Evolutionary conservation across 2,888 invertebrate genomes (phyloP).

Genomic region (Melinopterus prodromus): DNA sequence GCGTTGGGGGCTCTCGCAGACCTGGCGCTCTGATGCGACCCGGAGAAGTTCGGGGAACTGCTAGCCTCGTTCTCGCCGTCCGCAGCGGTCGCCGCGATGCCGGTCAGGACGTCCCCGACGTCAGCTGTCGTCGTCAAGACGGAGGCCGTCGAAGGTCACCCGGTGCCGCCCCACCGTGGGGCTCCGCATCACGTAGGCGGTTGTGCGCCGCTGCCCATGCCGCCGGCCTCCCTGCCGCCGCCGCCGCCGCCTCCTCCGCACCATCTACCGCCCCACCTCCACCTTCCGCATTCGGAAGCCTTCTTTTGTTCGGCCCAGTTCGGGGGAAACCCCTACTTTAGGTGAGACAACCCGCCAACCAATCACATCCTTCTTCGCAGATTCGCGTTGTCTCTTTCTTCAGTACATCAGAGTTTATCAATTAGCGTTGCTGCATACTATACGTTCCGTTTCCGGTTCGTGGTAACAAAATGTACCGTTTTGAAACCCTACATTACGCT

Average conservation of each 20-base stretch:
- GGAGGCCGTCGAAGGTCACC: background rate
- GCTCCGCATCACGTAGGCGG: conserved; percentile 9
- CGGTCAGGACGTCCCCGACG: conserved; percentile 40
- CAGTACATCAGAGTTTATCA: no score
- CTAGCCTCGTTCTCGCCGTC: conserved; percentile 52
- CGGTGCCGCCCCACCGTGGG: conserved; percentile 16
- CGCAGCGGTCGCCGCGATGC: conserved; percentile 50
- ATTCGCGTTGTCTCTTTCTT: background rate
- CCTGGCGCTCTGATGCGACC: conserved; percentile 26
- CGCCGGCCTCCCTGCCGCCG: conserved; percentile 39
- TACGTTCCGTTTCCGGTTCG: no score
- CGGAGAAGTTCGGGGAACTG: conserved; percentile 23
- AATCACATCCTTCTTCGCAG: background rate
- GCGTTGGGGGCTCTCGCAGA: conserved; percentile 26
- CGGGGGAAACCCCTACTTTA: conserved; percentile 65
- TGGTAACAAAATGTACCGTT: no score
- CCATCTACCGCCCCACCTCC: conserved; percentile 53
- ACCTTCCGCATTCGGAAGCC: conserved; percentile 58
- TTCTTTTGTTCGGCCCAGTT: conserved; percentile 67
- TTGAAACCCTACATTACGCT: no score
- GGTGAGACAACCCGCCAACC: conserved; percentile 55
- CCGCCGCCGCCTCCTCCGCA: conserved; percentile 41
- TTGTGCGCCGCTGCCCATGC: conserved; percentile 48
- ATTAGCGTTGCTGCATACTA: no score
- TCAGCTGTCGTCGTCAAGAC: conserved; percentile 27